Evolutionary conservation across 2,113 vertebrate species (phyloP).

Genomic region (Sceloporus undulatus): DNA sequence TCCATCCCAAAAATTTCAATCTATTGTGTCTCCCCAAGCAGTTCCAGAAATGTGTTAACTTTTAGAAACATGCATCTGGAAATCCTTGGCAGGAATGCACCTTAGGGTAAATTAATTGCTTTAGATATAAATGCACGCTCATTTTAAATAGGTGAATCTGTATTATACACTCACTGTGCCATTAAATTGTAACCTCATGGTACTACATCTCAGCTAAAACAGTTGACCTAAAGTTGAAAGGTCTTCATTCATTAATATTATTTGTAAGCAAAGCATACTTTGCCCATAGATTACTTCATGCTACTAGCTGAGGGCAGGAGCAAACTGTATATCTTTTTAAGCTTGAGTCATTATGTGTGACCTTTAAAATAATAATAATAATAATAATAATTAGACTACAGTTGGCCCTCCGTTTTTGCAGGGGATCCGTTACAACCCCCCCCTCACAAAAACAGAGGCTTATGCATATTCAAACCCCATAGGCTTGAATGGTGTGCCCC

Average conservation of each 20-base stretch:
- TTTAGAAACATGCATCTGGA: background rate
- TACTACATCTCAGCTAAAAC: background rate
- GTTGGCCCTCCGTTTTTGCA: too few species aligned
- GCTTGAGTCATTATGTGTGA: background rate
- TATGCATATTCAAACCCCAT: too few species aligned
- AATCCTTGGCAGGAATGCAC: background rate
- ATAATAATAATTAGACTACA: too few species aligned
- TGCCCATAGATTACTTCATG: background rate
- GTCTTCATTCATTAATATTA: background rate
- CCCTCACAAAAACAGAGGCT: too few species aligned
- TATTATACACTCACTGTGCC: background rate
- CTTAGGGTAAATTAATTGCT: background rate
- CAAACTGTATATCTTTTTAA: background rate
- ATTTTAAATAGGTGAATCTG: too few species aligned
- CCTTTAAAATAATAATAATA: background rate
- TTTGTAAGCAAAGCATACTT: background rate
- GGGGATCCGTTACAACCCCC: too few species aligned
- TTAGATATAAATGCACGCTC: background rate
- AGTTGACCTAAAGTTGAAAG: background rate
- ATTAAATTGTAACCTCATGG: background rate
- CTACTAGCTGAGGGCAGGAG: background rate
- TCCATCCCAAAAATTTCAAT: background rate
- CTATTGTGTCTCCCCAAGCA: background rate
- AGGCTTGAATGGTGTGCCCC: too few species aligned
- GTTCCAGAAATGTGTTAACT: background rate